These are phyloP conservation scores for Spilosoma lubricipeda DNA, from an alignment of 2,888 invertebrate genomes.

Conservation along the genomic window DNA sequence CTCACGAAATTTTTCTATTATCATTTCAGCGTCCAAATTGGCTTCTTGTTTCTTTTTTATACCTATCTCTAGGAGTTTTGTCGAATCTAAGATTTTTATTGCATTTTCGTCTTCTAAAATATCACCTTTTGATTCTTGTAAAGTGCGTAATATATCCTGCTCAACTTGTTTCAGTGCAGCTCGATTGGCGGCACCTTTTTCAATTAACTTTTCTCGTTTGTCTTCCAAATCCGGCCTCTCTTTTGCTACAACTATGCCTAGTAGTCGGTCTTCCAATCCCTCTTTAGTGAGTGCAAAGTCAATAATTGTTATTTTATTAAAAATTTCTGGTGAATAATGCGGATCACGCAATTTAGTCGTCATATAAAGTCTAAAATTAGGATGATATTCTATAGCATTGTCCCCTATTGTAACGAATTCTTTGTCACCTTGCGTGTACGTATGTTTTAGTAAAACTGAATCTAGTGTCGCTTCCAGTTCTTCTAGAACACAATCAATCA, in stretches of 20 bases:
- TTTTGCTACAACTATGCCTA: constrained; percentile 94
- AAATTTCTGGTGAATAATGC: constrained; percentile 94
- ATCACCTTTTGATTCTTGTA: constrained; percentile 93
- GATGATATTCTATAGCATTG: constrained; percentile 91
- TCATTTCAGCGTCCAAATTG: constrained; percentile 91
- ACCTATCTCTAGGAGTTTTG: constrained; percentile 92
- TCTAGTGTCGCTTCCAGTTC: constrained; percentile 92
- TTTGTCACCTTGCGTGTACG: constrained; percentile 90
- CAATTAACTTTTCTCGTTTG: constrained; percentile 91
- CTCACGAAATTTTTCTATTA: constrained; percentile 91
- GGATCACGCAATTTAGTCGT: constrained; percentile 94
- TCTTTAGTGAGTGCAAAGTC: constrained; percentile 94
- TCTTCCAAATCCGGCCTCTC: constrained; percentile 94
- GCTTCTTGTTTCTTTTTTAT: constrained; percentile 93
- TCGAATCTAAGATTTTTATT: constrained; percentile 94
- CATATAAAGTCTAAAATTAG: constrained; percentile 91
- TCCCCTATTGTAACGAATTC: constrained; percentile 92
- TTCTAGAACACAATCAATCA: constrained; percentile 92
- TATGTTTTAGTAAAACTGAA: constrained; percentile 91
- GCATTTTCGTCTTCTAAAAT: constrained; percentile 97
- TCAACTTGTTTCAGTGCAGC: constrained; percentile 94
- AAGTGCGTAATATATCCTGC: constrained; percentile 94
- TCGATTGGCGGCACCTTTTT: constrained; percentile 92
- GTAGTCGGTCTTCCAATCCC: constrained; percentile 93
- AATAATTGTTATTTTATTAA: constrained; percentile 93